Evolutionary conservation across 2,113 vertebrate species (phyloP).

Genomic region (Ageneiosus marmoratus): DNA sequence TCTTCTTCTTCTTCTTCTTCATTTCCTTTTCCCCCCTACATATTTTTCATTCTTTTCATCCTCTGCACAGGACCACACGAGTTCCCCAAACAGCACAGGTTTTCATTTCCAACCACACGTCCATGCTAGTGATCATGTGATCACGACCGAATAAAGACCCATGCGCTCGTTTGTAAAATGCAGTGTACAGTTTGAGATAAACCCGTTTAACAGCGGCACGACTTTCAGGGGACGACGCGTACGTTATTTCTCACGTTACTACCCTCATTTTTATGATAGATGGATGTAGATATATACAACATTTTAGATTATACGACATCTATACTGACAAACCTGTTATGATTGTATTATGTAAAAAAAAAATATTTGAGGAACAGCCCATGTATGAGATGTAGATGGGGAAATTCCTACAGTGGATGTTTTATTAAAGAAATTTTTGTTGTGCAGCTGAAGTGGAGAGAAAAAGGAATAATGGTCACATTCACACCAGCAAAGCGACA

Average conservation of each 20-base stretch:
- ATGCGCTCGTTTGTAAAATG: slow-evolving; percentile 13
- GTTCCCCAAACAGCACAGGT: slow-evolving; percentile 16
- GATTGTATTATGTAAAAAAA: slow-evolving; percentile 16
- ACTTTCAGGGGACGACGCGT: neutral
- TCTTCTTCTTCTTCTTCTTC: neutral
- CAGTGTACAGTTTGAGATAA: slow-evolving; percentile 25
- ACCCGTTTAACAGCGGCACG: neutral
- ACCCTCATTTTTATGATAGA: slow-evolving; percentile 37
- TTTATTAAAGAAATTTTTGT: slow-evolving; percentile 23
- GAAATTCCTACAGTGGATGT: slow-evolving; percentile 21
- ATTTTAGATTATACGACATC: slow-evolving; percentile 38
- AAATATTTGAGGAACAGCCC: neutral
- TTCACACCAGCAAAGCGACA: slow-evolving; percentile 45
- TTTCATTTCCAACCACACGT: neutral
- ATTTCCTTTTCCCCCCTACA: neutral
- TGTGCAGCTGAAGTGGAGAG: slow-evolving; percentile 32
- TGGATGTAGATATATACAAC: slow-evolving; percentile 31
- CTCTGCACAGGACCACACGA: neutral
- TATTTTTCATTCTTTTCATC: neutral
- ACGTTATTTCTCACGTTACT: slow-evolving; percentile 25
- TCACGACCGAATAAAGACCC: no score
- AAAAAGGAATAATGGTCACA: neutral
- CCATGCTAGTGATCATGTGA: no score
- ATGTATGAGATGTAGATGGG: neutral
- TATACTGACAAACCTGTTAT: slow-evolving; percentile 40